Evolutionary conservation across 2,113 vertebrate species (phyloP).

Genomic region (Eptesicus fuscus): DNA sequence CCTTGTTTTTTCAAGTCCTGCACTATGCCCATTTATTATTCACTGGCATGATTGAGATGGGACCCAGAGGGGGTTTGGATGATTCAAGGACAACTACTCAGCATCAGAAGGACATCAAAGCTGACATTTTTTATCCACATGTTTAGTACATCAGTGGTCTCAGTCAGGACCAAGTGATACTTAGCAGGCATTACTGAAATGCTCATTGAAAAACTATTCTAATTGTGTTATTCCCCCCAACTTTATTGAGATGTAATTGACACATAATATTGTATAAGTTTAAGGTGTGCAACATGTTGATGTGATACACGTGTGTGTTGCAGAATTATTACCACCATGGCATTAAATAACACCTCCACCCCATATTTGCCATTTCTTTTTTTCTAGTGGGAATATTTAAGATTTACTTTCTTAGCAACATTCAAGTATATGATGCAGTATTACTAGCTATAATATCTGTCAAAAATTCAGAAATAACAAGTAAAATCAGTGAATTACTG

Average conservation of each 20-base stretch:
- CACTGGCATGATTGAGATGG: background rate
- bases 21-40: background rate
- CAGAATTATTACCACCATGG: background rate
- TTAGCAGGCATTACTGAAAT: background rate
- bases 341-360: background rate
- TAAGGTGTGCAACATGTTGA: background rate
- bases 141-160: background rate
- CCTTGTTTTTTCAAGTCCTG: background rate
- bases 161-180: background rate
- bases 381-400: background rate
- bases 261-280: background rate
- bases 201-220: conserved; percentile 20
- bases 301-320: background rate
- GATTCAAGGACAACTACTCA: background rate
- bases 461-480: background rate
- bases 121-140: background rate
- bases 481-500: background rate
- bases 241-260: background rate
- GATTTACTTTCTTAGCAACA: background rate
- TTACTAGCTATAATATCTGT: background rate
- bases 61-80: background rate
- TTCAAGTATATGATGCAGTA: background rate
- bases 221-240: background rate
- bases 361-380: background rate
- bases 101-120: background rate